These are phyloP conservation scores for Ictalurus punctatus DNA, from an alignment of 2,113 vertebrate species.

Conservation along the genomic window DNA sequence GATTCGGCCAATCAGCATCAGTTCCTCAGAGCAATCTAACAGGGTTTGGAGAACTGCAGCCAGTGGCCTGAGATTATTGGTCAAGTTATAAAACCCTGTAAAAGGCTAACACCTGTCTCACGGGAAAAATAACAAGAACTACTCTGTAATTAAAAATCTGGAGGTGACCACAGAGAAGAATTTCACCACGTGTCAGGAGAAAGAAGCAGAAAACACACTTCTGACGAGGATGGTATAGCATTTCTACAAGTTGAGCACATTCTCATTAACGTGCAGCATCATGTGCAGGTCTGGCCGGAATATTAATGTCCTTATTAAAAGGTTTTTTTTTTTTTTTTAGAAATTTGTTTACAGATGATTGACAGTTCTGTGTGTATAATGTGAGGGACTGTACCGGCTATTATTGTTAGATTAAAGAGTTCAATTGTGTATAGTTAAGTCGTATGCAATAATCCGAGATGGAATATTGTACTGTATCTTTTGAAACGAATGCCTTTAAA, in stretches of 20 bases:
- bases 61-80: neutral
- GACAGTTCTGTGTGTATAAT: neutral
- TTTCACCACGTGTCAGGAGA: neutral
- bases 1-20: constrained; percentile 44
- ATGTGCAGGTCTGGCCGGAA: neutral
- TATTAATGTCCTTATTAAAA: neutral
- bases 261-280: neutral
- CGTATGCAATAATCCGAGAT: neutral
- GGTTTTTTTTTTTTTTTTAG: neutral
- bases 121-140: neutral
- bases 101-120: neutral
- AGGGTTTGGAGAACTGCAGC: neutral
- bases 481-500: neutral
- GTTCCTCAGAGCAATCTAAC: neutral
- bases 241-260: too few relatives aligned
- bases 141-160: neutral
- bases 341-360: neutral
- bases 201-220: neutral
- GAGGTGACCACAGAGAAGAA: neutral
- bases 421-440: neutral
- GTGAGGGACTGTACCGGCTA: neutral
- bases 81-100: neutral
- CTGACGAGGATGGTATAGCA: neutral
- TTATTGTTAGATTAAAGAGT: neutral
- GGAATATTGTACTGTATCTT: neutral